Evolutionary conservation across 2,888 invertebrate species (phyloP), one percentile per base, ranked within the genome.

Genomic region (Phasia obesa): DNA sequence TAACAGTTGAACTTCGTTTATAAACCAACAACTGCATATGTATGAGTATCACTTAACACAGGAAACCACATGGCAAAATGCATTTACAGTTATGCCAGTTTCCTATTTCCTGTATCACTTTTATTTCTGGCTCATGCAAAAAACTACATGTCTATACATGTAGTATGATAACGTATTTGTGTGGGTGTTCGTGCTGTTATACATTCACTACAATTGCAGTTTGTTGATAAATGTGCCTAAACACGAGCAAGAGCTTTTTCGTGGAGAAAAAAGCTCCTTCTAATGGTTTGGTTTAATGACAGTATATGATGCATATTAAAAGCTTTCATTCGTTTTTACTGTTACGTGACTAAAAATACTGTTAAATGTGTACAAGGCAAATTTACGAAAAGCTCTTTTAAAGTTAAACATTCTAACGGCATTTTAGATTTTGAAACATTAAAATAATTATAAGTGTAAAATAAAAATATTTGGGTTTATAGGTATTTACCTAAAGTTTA

Each of bases 11-110:
- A 49, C 35, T 51, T 15, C 27, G 42, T 42, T 7, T 13, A 51
- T 7, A 59, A n/a, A 11, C 15, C 42, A 60, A 9, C 1, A 21
- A n/a, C 11, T 47, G 21, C 2, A 21, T 9, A 4, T 42, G 44
- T 53, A 15, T 60, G 23, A 59, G 42, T 59, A 64, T 71, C 51
- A 38, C 17, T 69, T 49, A 57, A 81, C 35, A 65, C 78, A 53
- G 77, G 67, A 82, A 77, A 82, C 81, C 67, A 49, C 78, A 77
- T 49, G 19, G 62, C 76, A 62, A 55, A 84, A 80, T 84, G 25
- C 77, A 84, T 73, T 84, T 76, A 77, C 74, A 81, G 65, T 71
- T 74, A 76, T 60, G 71, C 51, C 77, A 78, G 71, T 81, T 81
- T 75, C 57, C 73, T 71, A 84, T 78, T 71, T 84, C 84, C 84